These are phyloP conservation scores for Lepus townsendii DNA, from an alignment of 2,797 vertebrate genomes.

Conservation along the genomic window DNA sequence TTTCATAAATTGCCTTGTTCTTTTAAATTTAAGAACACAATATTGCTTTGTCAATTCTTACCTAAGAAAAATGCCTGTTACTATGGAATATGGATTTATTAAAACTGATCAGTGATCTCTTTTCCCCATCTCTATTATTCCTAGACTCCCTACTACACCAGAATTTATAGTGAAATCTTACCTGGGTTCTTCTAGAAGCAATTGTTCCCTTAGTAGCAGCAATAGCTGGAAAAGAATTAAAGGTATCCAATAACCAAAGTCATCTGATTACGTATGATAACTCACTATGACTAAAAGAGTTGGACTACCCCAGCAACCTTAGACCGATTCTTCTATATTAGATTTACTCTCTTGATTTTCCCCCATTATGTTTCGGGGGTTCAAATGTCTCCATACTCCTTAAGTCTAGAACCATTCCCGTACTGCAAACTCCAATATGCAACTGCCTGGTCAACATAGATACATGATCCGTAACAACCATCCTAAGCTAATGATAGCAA, in stretches of 20 bases:
- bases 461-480: too few species aligned
- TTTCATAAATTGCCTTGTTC: background rate
- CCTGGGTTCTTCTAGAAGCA: background rate
- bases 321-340: background rate
- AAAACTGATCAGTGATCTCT: background rate
- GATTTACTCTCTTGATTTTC: background rate
- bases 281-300: background rate
- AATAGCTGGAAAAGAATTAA: background rate
- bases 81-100: background rate
- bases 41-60: background rate
- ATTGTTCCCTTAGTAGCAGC: background rate
- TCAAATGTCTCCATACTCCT: background rate
- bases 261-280: too few species aligned
- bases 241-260: background rate
- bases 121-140: background rate
- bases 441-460: background rate
- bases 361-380: background rate
- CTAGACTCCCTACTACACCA: background rate
- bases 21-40: background rate
- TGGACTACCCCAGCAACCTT: background rate
- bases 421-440: background rate
- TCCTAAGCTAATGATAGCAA: too few species aligned
- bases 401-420: background rate
- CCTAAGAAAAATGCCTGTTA: background rate
- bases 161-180: background rate